Percentiles rank a stretch among this genome's conserved stretches.
Conservation (phyloP, 64 coral and sea anemone genomes). For the Stichodactyla mertensii region DNA sequence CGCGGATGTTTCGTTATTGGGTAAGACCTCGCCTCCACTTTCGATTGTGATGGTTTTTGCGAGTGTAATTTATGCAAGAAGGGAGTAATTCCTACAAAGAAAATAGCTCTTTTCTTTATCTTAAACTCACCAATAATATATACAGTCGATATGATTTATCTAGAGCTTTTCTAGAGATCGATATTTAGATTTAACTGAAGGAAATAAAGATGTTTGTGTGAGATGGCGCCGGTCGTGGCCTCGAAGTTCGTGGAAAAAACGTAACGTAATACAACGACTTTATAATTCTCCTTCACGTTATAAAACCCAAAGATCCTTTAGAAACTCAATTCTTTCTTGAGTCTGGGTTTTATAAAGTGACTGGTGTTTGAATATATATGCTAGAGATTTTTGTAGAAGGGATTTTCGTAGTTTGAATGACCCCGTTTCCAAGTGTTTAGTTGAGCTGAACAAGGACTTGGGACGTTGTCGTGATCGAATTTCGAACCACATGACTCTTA, state of each 20-base stretch:
- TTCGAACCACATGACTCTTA: neutral
- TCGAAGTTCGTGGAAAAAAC: neutral
- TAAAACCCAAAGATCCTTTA: neutral
- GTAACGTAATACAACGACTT: constrained; percentile 23
- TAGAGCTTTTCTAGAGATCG: neutral
- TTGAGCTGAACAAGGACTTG: neutral
- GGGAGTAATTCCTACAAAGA: neutral
- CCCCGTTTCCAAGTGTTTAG: neutral
- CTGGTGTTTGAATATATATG: neutral
- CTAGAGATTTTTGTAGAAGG: neutral
- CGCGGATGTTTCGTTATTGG: constrained; percentile 43
- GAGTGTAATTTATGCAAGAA: constrained; percentile 68
- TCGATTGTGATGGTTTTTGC: constrained; percentile 31
- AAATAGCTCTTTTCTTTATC: neutral
- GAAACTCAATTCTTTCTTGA: neutral
- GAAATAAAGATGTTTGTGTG: neutral
- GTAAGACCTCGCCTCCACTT: constrained; percentile 74
- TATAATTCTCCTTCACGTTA: neutral
- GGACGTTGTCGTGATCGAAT: neutral
- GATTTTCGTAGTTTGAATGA: neutral
- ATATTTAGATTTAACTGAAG: neutral
- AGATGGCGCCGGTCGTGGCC: constrained; percentile 12
- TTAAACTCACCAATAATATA: neutral
- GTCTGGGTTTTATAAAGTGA: neutral
- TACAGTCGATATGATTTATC: neutral